Evolutionary conservation across 2,113 vertebrate species (phyloP).

Genomic region (Spermophilus dauricus): DNA sequence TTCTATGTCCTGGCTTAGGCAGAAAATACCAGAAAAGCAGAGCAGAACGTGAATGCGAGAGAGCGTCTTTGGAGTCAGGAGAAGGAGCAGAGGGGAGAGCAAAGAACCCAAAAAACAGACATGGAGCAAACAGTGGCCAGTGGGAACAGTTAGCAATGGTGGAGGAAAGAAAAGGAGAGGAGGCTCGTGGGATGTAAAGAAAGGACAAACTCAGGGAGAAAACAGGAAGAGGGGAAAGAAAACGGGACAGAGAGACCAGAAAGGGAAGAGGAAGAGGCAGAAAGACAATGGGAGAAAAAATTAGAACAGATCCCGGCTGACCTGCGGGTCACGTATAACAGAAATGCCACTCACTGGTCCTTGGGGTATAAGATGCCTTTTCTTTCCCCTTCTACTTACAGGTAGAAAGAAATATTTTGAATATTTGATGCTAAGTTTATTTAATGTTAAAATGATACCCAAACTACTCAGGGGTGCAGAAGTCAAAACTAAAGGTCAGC

Average conservation of each 20-base stretch:
- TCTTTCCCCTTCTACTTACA: neutral
- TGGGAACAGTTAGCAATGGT: too few relatives aligned
- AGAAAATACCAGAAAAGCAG: neutral
- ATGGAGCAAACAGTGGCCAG: neutral
- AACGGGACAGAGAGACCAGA: too few relatives aligned
- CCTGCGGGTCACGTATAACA: neutral
- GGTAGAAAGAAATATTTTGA: neutral
- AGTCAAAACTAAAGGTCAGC: neutral
- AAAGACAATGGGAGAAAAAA: neutral
- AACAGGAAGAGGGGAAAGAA: neutral
- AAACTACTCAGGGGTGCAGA: neutral
- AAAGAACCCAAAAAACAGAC: neutral
- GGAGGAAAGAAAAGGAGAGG: neutral
- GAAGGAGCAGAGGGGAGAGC: neutral
- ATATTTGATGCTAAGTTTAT: neutral
- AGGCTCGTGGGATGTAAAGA: neutral
- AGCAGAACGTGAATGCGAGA: neutral
- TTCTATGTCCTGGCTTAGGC: too few relatives aligned
- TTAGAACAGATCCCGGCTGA: too few relatives aligned
- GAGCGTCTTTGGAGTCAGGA: neutral
- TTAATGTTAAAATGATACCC: neutral
- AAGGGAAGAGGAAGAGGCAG: neutral
- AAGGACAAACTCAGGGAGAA: neutral
- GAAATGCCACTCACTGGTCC: neutral
- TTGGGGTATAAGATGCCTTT: too few relatives aligned